These are phyloP conservation scores for Rachycentron canadum DNA, from an alignment of 2,797 vertebrate genomes.

Conservation along the genomic window DNA sequence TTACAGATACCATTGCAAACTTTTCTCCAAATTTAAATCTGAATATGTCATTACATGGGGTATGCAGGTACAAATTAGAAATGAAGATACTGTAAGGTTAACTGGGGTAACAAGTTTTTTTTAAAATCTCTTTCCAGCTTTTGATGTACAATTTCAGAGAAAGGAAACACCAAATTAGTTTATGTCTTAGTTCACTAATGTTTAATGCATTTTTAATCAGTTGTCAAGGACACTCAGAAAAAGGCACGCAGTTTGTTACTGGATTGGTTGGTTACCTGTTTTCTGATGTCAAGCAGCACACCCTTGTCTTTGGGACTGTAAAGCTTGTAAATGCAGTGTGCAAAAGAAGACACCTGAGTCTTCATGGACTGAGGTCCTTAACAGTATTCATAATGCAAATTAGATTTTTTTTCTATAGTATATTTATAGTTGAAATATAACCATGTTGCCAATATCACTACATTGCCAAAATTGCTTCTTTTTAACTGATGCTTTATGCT, in stretches of 20 bases:
- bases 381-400: not conserved
- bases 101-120: not conserved
- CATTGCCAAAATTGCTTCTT: not conserved
- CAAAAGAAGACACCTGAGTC: not conserved
- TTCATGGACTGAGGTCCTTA: not conserved
- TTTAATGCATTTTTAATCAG: not conserved
- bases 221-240: not conserved
- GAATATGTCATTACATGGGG: too few species aligned
- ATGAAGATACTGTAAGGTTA: not conserved
- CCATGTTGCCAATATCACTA: not conserved
- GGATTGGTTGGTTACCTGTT: not conserved
- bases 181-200: constrained; percentile 2
- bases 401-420: not conserved
- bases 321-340: not conserved
- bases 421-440: constrained; percentile 6
- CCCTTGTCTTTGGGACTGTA: not conserved
- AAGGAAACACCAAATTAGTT: not conserved
- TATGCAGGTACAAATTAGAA: too few species aligned
- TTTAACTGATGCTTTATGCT: not conserved
- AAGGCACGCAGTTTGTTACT: not conserved
- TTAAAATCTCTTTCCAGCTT: too few species aligned
- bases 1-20: not conserved
- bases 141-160: not conserved
- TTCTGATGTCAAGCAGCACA: not conserved
- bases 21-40: not conserved